Evolutionary conservation across 2,113 vertebrate genomes (phyloP).

Genomic region (Takifugu bimaculatus): DNA sequence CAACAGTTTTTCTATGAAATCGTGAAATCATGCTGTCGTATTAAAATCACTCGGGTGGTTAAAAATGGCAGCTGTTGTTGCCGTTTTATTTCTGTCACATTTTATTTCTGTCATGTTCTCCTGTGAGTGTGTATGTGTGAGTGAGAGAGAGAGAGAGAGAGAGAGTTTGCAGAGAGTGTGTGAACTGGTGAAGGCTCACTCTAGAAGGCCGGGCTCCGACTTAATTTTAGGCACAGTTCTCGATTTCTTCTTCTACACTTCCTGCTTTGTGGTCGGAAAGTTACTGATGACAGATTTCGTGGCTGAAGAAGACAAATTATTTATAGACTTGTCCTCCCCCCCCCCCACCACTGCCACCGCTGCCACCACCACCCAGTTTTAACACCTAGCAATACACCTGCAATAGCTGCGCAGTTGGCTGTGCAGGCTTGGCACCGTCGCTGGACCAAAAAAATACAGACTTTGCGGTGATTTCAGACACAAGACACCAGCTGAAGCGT

Average conservation of each 20-base stretch:
- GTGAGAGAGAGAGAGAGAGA: constrained; percentile 14
- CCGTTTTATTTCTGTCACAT: constrained; percentile 19
- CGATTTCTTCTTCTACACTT: constrained; percentile 77
- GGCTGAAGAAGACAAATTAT: constrained; percentile 71
- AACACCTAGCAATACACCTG: not conserved
- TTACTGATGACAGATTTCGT: constrained; percentile 78
- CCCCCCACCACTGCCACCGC: not conserved
- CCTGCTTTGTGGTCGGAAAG: constrained; percentile 80
- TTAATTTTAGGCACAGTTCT: constrained; percentile 75
- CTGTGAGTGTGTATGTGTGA: constrained; percentile 10
- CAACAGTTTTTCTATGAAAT: too few species aligned
- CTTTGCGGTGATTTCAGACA: not conserved
- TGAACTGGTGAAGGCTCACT: constrained; percentile 12
- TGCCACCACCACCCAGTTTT: not conserved
- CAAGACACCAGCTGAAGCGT: not conserved
- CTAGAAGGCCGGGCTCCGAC: constrained; percentile 25
- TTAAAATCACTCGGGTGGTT: too few species aligned
- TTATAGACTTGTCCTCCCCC: constrained; percentile 59
- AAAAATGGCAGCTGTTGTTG: too few species aligned
- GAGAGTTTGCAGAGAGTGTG: constrained; percentile 14
- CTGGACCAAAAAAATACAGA: not conserved
- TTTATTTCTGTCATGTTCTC: constrained; percentile 13
- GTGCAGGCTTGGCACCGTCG: too few species aligned
- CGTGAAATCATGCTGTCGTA: too few species aligned
- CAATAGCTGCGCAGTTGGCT: too few species aligned